Conservation (phyloP, 2,113 vertebrate genomes). For the Halcyon malimbica region DNA sequence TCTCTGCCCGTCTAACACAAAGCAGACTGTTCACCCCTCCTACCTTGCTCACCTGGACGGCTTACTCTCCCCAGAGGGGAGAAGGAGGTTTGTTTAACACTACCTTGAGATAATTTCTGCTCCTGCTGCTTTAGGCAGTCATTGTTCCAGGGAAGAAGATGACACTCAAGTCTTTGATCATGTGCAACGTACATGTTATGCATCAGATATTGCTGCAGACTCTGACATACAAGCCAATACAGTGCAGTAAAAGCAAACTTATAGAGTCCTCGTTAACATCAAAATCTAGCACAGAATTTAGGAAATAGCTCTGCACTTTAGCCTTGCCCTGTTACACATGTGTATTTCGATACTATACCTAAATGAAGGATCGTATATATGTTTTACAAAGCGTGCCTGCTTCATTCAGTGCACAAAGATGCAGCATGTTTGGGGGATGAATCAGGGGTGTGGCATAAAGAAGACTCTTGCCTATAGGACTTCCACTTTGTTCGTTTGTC, state of each 20-base stretch:
- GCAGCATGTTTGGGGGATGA: neutral
- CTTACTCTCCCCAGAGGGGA: constrained; percentile 48
- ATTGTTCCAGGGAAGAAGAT: constrained; percentile 55
- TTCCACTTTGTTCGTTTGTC: neutral
- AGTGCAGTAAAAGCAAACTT: constrained; percentile 34
- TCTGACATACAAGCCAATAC: constrained; percentile 23
- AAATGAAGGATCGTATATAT: neutral
- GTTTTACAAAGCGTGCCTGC: neutral
- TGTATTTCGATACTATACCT: neutral
- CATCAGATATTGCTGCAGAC: constrained; percentile 71
- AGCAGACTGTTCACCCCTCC: constrained; percentile 45
- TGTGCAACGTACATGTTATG: constrained; percentile 43
- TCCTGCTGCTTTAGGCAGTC: constrained; percentile 64
- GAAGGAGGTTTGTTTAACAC: constrained; percentile 50
- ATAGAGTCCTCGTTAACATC: neutral
- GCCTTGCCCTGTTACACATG: neutral
- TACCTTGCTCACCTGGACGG: constrained; percentile 60
- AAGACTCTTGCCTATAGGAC: neutral
- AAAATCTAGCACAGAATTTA: neutral
- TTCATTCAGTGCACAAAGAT: neutral
- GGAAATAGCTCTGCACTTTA: neutral
- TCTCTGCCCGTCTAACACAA: constrained; percentile 41
- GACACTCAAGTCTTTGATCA: constrained; percentile 50
- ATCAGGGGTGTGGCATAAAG: neutral
- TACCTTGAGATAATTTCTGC: constrained; percentile 62